These are phyloP conservation scores for Lasiommata megera DNA, from an alignment of 2,888 invertebrate genomes.

Conservation along the genomic window DNA sequence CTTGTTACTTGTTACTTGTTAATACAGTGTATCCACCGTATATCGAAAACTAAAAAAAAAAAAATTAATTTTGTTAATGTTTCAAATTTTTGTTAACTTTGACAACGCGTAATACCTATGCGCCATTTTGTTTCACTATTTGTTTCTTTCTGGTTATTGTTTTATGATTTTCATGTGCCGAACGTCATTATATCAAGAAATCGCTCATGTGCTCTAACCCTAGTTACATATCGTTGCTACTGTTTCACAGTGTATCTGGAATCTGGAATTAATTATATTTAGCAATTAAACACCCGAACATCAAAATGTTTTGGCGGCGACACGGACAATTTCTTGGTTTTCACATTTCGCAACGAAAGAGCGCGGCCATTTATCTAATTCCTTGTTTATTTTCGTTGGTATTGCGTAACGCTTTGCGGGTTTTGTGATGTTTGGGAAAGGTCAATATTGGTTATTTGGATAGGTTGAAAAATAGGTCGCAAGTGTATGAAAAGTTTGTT, in stretches of 20 bases:
- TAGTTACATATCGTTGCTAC: constrained; percentile 13
- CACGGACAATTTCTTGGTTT: constrained; percentile 65
- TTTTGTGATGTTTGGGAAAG: constrained; percentile 34
- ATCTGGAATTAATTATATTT: constrained; percentile 64
- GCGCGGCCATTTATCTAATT: constrained; percentile 55
- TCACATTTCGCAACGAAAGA: constrained; percentile 50
- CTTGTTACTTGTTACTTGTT: too few relatives aligned
- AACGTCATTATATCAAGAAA: background rate
- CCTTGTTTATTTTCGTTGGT: constrained; percentile 57
- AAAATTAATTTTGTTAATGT: too few relatives aligned
- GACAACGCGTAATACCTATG: too few relatives aligned
- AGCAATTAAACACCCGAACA: constrained; percentile 68
- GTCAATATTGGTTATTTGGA: constrained; percentile 34
- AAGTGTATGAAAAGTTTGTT: too few relatives aligned
- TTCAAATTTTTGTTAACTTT: too few relatives aligned
- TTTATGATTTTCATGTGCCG: too few relatives aligned
- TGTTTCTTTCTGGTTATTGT: too few relatives aligned
- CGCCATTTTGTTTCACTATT: too few relatives aligned
- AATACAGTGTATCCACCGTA: too few relatives aligned
- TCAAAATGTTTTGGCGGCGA: constrained; percentile 68
- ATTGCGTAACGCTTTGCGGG: constrained; percentile 43
- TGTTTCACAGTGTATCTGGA: constrained; percentile 48
- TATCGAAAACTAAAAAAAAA: too few relatives aligned
- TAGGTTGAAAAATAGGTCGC: background rate
- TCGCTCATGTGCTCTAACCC: background rate